Percentiles rank a stretch among this genome's conserved stretches.
Conservation (phyloP, 2,797 vertebrate genomes). For the Acanthurus lineatus region DNA sequence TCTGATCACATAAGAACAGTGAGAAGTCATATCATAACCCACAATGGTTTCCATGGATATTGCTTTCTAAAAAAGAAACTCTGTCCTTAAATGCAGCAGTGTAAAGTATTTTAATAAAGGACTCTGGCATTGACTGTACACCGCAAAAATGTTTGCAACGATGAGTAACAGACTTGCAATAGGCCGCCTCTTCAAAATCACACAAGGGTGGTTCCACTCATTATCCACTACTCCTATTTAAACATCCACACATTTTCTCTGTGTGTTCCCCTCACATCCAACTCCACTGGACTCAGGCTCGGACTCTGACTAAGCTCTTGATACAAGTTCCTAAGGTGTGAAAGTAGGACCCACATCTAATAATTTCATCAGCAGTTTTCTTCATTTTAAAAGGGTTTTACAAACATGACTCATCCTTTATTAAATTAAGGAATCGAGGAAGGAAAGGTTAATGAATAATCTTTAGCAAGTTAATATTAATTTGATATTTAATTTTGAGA, state of each 20-base stretch:
- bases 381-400: not conserved
- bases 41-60: constrained; percentile 72
- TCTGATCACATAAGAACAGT: constrained; percentile 43
- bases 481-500: no score
- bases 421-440: not conserved
- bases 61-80: constrained; percentile 49
- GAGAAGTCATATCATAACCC: constrained; percentile 25
- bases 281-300: constrained; percentile 7
- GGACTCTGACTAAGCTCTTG: constrained; percentile 7
- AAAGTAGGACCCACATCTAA: not conserved
- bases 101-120: constrained; percentile 42
- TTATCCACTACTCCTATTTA: constrained; percentile 13
- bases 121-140: constrained; percentile 28
- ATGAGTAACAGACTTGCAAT: constrained; percentile 38
- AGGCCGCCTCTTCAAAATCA: constrained; percentile 41
- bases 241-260: constrained; percentile 20
- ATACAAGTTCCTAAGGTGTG: not conserved
- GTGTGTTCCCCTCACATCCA: constrained; percentile 2
- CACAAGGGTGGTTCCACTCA: constrained; percentile 28
- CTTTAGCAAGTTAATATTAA: not conserved
- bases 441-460: not conserved
- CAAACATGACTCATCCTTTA: not conserved
- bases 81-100: constrained; percentile 52
- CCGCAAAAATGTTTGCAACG: constrained; percentile 9
- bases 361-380: constrained; percentile 6